Evolutionary conservation across 2,888 invertebrate genomes (phyloP), one percentile per base, ranked within the genome.

Genomic region (Watsonalla cultraria): DNA sequence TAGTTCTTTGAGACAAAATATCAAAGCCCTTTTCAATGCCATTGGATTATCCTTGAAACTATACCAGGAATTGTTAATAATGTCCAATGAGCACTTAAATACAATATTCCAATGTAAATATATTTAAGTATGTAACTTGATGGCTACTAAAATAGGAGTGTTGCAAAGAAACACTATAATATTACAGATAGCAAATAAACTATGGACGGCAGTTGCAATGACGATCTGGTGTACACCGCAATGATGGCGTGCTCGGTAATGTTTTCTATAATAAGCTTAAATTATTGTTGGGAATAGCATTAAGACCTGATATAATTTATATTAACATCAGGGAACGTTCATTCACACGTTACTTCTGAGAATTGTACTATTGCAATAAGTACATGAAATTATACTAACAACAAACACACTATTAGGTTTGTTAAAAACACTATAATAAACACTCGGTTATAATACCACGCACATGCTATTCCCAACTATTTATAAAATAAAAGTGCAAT

Each of bases 121-220:
- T 70, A 65, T 24, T 24, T 67, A 60, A 55, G 59, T 71, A 60
- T 57, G 64, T 65, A 65, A 68, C 67, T 64, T 64, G 68, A 64
- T 64, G 57, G 57, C 54, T 57, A 66, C 61, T 72, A 66, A 73
- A 64, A 70, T 72, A 78, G 68, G 59, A 42, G 66, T 72, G 66
- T 65, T 55, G 70, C 68, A 66, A 78, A 74, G 61, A 76, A 79
- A 75, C 60, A 68, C 65, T 71, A 68, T 72, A 69, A 62, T 66
- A 70, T 68, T 77, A 62, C 72, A 73, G 78, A 73, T 77, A 72
- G 87, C 88, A 89, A 90, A 86, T 65, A 75, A 88, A 89, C 74
- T 70, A 83, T 88, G 90, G 90, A 90, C 90, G 90, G 90, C 86
- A 86, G 76, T 80, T 67, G 71, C 75, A 78, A 76, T 64, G 74